Evolutionary conservation across 2,113 vertebrate genomes (phyloP).

Genomic region (Prinia subflava): DNA sequence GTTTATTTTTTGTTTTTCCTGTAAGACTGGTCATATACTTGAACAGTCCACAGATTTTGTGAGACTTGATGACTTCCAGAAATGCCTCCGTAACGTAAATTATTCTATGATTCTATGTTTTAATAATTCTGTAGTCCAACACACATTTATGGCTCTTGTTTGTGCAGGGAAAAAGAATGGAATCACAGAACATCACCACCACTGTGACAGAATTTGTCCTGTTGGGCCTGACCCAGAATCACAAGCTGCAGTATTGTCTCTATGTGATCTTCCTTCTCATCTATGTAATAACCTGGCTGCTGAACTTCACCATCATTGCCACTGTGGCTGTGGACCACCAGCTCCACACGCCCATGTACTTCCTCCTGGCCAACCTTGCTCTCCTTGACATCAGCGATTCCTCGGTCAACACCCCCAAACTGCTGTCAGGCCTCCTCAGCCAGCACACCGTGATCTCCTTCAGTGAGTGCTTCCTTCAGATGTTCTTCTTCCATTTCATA

Average conservation of each 20-base stretch:
- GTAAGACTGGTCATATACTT: background rate
- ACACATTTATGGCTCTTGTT: background rate
- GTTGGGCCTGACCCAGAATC: background rate
- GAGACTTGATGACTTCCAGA: background rate
- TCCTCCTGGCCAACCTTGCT: background rate
- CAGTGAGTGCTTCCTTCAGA: background rate
- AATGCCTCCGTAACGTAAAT: background rate
- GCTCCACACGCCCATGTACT: background rate
- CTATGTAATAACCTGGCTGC: background rate
- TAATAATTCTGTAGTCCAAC: background rate
- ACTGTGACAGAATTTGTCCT: background rate
- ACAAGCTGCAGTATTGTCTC: background rate
- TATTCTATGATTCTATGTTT: background rate
- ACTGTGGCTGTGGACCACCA: background rate
- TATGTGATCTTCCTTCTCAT: background rate
- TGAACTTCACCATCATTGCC: background rate
- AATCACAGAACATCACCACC: background rate
- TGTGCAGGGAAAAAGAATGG: background rate
- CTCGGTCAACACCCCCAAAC: background rate
- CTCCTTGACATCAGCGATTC: background rate
- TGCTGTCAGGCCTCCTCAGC: background rate
- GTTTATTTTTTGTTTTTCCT: background rate
- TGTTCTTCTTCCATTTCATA: background rate
- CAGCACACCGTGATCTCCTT: background rate
- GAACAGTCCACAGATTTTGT: background rate